Percentiles rank a stretch among this genome's conserved stretches.
Evolutionary conservation across 2,797 vertebrate genomes (phyloP).

Genomic region (Spinus olivaceus): DNA sequence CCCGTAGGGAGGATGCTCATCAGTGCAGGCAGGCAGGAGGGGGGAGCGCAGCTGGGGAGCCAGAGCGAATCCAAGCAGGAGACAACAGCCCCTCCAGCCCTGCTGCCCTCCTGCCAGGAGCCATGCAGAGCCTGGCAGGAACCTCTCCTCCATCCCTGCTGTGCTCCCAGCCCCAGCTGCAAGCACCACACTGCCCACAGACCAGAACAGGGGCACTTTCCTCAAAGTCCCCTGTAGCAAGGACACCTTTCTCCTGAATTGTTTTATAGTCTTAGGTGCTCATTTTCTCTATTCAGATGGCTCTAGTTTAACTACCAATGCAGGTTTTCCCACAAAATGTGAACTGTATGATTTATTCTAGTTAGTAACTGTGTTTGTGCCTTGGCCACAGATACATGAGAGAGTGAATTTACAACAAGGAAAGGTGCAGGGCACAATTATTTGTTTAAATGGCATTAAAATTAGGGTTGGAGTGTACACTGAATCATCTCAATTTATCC

Average conservation of each 20-base stretch:
- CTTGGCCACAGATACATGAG: background rate
- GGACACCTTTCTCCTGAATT: background rate
- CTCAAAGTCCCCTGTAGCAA: background rate
- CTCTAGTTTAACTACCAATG: background rate
- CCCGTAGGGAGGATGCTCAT: conserved; percentile 22
- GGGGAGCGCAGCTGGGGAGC: conserved; percentile 6
- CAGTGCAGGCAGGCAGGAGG: background rate
- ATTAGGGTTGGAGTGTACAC: background rate
- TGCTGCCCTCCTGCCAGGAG: background rate
- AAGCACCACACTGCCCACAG: background rate
- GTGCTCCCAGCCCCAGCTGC: background rate
- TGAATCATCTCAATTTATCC: conserved; percentile 36
- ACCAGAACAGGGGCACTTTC: fast-evolving
- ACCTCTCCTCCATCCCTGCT: background rate
- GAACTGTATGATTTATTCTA: background rate
- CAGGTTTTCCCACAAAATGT: background rate
- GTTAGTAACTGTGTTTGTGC: background rate
- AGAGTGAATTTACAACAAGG: background rate
- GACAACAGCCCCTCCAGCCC: background rate
- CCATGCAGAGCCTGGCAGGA: background rate
- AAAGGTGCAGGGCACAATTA: conserved; percentile 27
- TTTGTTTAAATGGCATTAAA: conserved; percentile 36
- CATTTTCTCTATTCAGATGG: background rate
- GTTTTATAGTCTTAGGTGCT: background rate
- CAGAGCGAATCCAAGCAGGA: background rate